Base-by-base conservation (phyloP, 2,113 vertebrate genomes). In the Brachypteracias leptosomus region DNA sequence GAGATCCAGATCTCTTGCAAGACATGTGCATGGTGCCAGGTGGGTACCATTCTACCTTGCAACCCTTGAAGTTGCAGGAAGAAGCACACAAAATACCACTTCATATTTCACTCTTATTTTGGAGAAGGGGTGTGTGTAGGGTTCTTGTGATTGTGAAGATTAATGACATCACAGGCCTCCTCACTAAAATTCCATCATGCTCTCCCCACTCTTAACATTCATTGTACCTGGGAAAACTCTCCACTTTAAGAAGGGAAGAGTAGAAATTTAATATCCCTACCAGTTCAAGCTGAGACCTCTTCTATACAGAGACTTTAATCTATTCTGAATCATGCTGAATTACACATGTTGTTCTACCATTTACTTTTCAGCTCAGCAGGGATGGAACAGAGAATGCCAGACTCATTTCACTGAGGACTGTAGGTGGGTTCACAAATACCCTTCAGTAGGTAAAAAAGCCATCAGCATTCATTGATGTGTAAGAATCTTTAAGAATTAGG, bases 291-390 rank as follows among this genome's bases (percentile, higher is more conserved):
- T 67, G 70, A 90, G 81, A 31, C 11, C 95, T 95, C 78, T 88
- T 88, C 78, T 68, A 61, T 74, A 84, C 59, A 54, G 44, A 91
- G 58, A 49, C 68, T 94, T 94, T 95, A 71, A 81, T 95, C 92
- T 89, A 59, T 89, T 94, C 78, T 91, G 73, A 90, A 96, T 95
- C 63, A 26, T 65, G 46, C 63, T 77, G 91, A 89, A 95, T 84
- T 87, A 72, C 59, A 90, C 72, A 54, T 73, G 59, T 91, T 95
- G 68, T 93, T 88, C 90, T 87, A 78, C 58, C 38, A 62, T 81
- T 96, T 91, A 51, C 91, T 90, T 87, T 95, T 86, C 87, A 73
- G 72, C 52, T 96, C 88, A 76, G 73, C 42, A 58, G 68, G 51
- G n/a, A 68, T 33, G 66, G 47, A 91, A 74, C 54, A 57, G 67